These are phyloP conservation scores for Characodon lateralis DNA, from an alignment of 2,797 vertebrate species.

Conservation along the genomic window DNA sequence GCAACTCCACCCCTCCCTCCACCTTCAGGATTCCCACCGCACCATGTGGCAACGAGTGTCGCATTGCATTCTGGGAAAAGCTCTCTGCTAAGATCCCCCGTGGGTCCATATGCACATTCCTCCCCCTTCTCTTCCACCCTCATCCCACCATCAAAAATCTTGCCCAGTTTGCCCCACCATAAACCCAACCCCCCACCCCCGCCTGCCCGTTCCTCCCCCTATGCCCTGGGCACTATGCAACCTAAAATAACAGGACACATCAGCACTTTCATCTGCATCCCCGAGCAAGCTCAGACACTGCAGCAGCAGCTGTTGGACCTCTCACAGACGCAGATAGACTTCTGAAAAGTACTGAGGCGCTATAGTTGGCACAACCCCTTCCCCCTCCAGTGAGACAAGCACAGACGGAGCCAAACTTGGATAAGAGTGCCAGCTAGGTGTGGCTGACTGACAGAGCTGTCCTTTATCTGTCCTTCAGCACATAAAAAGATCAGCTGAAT, in stretches of 20 bases:
- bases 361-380: conserved; percentile 65
- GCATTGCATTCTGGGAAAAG: conserved; percentile 75
- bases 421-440: conserved; percentile 70
- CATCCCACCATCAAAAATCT: conserved; percentile 30
- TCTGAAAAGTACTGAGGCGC: conserved; percentile 64
- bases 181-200: background rate
- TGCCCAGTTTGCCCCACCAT: conserved; percentile 25
- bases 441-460: conserved; percentile 63
- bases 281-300: conserved; percentile 75
- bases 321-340: conserved; percentile 61
- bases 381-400: conserved; percentile 69
- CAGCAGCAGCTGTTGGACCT: conserved; percentile 75
- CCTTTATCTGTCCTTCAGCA: conserved; percentile 72
- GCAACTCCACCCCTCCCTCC: conserved; percentile 46
- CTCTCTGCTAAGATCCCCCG: conserved; percentile 53
- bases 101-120: conserved; percentile 37
- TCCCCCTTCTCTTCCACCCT: conserved; percentile 1
- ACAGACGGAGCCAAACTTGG: conserved; percentile 70
- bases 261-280: conserved; percentile 79
- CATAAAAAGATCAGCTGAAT: conserved; percentile 6
- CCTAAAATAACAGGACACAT: conserved; percentile 79
- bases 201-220: conserved; percentile 53
- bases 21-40: conserved; percentile 54
- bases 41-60: conserved; percentile 68
- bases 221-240: conserved; percentile 47